phyloP scores from a whole-genome alignment of 2,113 vertebrate species.

The Hemichromis elongatus region DNA sequence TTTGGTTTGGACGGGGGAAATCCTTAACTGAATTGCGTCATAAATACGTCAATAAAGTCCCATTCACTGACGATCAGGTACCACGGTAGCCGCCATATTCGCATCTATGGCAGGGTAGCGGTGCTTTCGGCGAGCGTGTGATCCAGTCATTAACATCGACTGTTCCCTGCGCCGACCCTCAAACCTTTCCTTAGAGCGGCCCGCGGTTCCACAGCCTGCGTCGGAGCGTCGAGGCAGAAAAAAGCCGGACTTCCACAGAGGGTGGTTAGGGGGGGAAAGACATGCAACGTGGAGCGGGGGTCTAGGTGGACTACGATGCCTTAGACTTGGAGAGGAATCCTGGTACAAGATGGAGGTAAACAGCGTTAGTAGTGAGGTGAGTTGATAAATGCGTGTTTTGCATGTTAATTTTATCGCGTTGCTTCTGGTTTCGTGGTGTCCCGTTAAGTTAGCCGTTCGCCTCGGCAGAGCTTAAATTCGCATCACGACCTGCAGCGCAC shows the following conservation, averaged over 20 bases:
- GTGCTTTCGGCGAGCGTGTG: conserved; percentile 51
- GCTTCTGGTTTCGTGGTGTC: neutral
- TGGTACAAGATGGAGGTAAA: conserved; percentile 89
- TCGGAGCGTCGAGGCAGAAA: conserved; percentile 27
- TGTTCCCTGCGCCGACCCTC: conserved; percentile 16
- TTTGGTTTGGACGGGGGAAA: conserved; percentile 73
- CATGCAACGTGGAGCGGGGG: conserved; percentile 69
- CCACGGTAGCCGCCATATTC: conserved; percentile 82
- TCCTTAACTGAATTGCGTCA: conserved; percentile 79
- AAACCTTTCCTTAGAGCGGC: neutral
- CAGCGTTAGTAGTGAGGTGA: conserved; percentile 76
- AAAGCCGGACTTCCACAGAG: conserved; percentile 44
- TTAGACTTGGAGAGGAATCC: conserved; percentile 75
- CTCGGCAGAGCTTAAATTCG: conserved; percentile 9
- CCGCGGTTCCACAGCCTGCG: neutral
- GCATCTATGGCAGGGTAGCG: conserved; percentile 72
- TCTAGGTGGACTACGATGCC: conserved; percentile 79
- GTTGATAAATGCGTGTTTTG: conserved; percentile 14
- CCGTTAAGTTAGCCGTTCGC: conserved; percentile 23
- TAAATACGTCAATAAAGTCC: conserved; percentile 74
- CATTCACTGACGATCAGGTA: conserved; percentile 74
- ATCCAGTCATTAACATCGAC: conserved; percentile 50
- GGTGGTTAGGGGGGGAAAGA: conserved; percentile 4
- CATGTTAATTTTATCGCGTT: neutral
- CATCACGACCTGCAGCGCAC: conserved; percentile 61